phyloP scores from a whole-genome alignment of 2,113 vertebrate species.

The Jaculus jaculus region DNA sequence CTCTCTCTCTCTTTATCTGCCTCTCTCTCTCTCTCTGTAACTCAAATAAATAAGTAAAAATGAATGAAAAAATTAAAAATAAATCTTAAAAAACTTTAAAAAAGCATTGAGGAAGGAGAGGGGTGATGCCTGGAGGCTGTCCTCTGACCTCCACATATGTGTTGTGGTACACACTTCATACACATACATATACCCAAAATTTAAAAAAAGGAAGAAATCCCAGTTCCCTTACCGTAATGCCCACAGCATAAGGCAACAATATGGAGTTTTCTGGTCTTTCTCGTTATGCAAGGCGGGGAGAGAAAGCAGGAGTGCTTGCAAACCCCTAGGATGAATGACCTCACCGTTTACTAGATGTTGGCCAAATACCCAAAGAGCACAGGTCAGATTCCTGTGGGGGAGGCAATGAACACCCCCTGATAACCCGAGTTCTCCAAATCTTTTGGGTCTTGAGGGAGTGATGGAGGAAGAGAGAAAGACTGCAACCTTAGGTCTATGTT shows the following conservation, averaged over 20 bases:
- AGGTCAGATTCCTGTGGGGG: constrained; percentile 55
- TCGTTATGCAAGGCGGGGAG: constrained; percentile 23
- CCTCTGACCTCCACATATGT: too few relatives aligned
- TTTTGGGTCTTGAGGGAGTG: neutral
- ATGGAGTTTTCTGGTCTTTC: constrained; percentile 12
- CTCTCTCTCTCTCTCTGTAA: too few relatives aligned
- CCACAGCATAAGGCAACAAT: neutral
- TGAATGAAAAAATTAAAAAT: too few relatives aligned
- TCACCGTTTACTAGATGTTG: constrained; percentile 50
- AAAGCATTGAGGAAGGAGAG: too few relatives aligned
- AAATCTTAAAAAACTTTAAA: too few relatives aligned
- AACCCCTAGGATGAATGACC: constrained; percentile 47
- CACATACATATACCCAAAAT: too few relatives aligned
- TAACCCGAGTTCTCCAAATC: constrained; percentile 52
- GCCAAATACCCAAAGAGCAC: constrained; percentile 51
- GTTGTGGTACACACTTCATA: too few relatives aligned
- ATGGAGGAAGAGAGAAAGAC: neutral
- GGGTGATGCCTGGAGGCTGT: too few relatives aligned
- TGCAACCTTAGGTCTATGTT: neutral
- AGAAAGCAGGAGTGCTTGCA: constrained; percentile 44
- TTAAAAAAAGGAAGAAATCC: neutral
- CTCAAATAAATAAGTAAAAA: too few relatives aligned
- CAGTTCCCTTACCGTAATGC: neutral
- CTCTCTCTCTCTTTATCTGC: too few relatives aligned
- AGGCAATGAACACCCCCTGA: constrained; percentile 33